Conservation (phyloP, 2,888 invertebrate species). For the Syrphus vitripennis region DNA sequence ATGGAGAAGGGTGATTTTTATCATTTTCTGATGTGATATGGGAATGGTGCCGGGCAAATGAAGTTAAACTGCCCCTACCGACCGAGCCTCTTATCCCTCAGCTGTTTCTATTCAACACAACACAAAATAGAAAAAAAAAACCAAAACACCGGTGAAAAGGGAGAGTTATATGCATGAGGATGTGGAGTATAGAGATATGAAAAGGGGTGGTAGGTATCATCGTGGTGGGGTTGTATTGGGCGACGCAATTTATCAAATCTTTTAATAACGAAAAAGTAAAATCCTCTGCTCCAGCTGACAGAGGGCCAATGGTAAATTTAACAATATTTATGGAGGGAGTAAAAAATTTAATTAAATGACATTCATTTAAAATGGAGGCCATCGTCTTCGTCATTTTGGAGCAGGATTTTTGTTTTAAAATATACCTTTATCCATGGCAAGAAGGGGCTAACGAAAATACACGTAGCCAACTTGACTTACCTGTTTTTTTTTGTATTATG, state of each 20-base stretch:
- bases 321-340: not conserved
- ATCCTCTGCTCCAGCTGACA: not conserved
- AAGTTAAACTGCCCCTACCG: conserved; percentile 37
- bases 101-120: conserved; percentile 43
- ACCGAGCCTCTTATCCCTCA: conserved; percentile 24
- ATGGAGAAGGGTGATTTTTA: not conserved
- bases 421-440: not conserved
- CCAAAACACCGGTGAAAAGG: conserved; percentile 67
- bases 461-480: conserved; percentile 64
- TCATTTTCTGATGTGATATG: not conserved
- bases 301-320: conserved; percentile 1
- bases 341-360: conserved; percentile 37
- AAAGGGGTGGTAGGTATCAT: conserved; percentile 8
- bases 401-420: not conserved
- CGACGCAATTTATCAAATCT: conserved; percentile 21
- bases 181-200: not conserved
- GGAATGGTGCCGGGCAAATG: conserved; percentile 36
- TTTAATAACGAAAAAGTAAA: not conserved
- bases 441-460: conserved; percentile 44
- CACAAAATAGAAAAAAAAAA: not conserved
- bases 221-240: conserved; percentile 3
- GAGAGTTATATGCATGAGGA: conserved; percentile 48
- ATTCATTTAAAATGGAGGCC: conserved; percentile 65
- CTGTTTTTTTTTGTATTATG: conserved; percentile 17
- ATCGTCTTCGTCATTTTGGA: not conserved